Evolutionary conservation across 2,113 vertebrate genomes (phyloP), one percentile per base, ranked within the genome.

Genomic region (Podarcis cretensis): DNA sequence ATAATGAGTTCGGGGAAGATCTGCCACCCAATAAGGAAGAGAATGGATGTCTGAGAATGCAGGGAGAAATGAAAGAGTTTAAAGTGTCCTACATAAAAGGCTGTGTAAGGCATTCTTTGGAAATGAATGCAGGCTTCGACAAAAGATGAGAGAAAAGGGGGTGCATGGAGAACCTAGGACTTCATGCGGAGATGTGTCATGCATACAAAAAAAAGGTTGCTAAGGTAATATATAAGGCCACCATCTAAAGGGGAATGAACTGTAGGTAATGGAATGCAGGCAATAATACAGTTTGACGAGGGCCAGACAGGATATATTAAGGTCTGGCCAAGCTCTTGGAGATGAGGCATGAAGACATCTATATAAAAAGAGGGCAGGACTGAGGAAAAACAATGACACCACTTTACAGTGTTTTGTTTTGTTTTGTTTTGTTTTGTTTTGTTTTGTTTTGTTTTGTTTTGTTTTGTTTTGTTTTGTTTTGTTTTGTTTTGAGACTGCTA

Each of bases 1-100:
- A 95, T 94, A 95, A 96, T 94, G 89, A 95, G 93, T 92, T 95
- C 88, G 92, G 93, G 94, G 88, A 95, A 91, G 93, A 96, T 90
- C 92, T 90, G 93, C 90, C 88, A 93, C 92, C 89, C 92, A 92
- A 91, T 87, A 90, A 27, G 79, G 68, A 87, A 89, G 91, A 93
- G 94, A 96, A 94, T 77, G 90, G 94, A 87, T 74, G 89, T 87
- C 92, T 92, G 91, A 93, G 92, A 95, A 94, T 90, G 91, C 91
- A 94, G 93, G 85, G 89, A 92, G 94, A 95, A 94, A 94, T 93
- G 82, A 94, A 95, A 95, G 92, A 88, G 87, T 92, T 95, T 95
- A 92, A 96, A 93, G 90, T 92, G 83, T 1, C 0, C 27, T 66
- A 87, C 92, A 94, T 94, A 91, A 95, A 95, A 95, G 94, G 76